These are phyloP conservation scores for Thalassarche chlororhynchos DNA, from an alignment of 2,113 vertebrate genomes.

Conservation along the genomic window DNA sequence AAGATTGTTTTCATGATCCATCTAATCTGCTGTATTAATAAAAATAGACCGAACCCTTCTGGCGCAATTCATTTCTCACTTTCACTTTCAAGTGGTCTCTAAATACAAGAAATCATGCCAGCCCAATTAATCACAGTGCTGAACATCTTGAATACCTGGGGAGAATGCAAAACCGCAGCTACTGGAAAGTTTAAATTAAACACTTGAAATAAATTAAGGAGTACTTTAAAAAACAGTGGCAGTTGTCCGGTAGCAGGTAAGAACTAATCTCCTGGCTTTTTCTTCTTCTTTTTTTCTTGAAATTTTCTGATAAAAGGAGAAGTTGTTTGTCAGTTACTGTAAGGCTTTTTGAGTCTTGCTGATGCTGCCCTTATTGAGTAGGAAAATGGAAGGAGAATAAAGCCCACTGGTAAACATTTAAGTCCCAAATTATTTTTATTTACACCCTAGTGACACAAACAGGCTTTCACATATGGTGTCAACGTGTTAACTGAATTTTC, in stretches of 20 bases:
- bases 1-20: conserved; percentile 38
- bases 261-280: not conserved
- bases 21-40: conserved; percentile 33
- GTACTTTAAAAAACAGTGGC: not conserved
- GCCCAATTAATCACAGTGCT: conserved; percentile 15
- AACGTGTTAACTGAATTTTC: not conserved
- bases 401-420: not conserved
- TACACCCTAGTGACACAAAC: not conserved
- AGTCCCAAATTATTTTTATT: not conserved
- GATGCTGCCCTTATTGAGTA: not conserved
- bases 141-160: conserved; percentile 6
- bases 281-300: too few species aligned
- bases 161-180: conserved; percentile 11
- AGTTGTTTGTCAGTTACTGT: not conserved
- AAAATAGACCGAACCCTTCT: conserved; percentile 32
- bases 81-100: conserved; percentile 50
- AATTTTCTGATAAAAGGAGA: not conserved
- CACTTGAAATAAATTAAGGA: not conserved
- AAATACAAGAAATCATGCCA: conserved; percentile 17
- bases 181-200: conserved; percentile 15
- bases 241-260: not conserved
- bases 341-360: not conserved
- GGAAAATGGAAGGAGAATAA: not conserved
- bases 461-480: not conserved
- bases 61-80: conserved; percentile 42